Percentiles rank a stretch among this genome's conserved stretches.
phyloP scores from a whole-genome alignment of 2,113 vertebrate genomes.

The Cottus gobio region DNA sequence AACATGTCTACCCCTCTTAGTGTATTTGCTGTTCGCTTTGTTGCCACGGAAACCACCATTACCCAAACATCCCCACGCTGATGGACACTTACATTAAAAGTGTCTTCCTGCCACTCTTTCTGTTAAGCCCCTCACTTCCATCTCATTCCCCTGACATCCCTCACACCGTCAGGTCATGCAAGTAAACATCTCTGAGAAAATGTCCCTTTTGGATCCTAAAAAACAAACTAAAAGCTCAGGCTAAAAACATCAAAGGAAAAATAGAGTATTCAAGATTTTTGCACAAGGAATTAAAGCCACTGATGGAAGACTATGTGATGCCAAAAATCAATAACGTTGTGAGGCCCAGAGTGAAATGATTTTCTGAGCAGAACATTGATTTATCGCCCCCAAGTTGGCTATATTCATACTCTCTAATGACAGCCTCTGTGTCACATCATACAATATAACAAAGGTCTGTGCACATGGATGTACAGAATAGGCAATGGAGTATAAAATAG shows the following conservation, averaged over 20 bases:
- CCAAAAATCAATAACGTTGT: conserved; percentile 58
- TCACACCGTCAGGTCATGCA: conserved; percentile 55
- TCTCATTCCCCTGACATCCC: conserved; percentile 50
- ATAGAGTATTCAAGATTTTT: conserved; percentile 7
- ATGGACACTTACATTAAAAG: conserved; percentile 77
- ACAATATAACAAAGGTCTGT: conserved; percentile 53
- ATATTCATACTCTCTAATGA: conserved; percentile 67
- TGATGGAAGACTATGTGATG: conserved; percentile 31
- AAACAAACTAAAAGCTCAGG: neutral
- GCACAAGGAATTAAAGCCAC: conserved; percentile 48
- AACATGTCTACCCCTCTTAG: conserved; percentile 62
- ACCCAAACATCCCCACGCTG: conserved; percentile 77
- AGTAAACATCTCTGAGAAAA: conserved; percentile 70
- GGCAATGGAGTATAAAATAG: conserved; percentile 54
- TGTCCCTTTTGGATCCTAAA: neutral
- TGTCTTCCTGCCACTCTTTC: conserved; percentile 51
- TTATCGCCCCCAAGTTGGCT: conserved; percentile 54
- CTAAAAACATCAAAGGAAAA: neutral
- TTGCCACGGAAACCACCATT: conserved; percentile 80
- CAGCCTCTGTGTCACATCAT: conserved; percentile 56
- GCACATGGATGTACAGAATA: conserved; percentile 56
- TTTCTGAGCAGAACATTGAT: conserved; percentile 59
- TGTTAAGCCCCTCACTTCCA: conserved; percentile 35
- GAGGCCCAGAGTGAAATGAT: conserved; percentile 55
- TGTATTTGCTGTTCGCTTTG: conserved; percentile 79